These are phyloP conservation scores for Rotaria macrura DNA, from an alignment of 2,888 invertebrate species.

Conservation along the genomic window DNA sequence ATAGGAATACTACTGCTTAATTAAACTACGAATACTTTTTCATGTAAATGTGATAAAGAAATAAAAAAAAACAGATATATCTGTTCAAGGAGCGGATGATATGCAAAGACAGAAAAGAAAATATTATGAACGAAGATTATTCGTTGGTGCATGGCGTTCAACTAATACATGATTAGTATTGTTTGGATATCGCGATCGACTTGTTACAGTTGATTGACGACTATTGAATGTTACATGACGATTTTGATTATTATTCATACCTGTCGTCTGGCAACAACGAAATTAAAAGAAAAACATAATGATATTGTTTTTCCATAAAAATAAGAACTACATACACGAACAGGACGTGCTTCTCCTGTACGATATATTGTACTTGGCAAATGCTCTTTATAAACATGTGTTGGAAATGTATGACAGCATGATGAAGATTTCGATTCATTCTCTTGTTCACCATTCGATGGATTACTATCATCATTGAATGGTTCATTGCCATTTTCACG, in stretches of 20 bases:
- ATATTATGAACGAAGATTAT: not conserved
- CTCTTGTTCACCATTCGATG: not conserved
- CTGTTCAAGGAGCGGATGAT: not conserved
- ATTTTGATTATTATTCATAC: not conserved
- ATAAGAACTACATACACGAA: not conserved
- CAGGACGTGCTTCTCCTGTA: not conserved
- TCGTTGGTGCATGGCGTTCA: not conserved
- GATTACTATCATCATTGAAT: not conserved
- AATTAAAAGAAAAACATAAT: not conserved
- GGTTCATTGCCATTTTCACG: not conserved
- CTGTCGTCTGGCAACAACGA: too few species aligned
- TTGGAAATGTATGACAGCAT: not conserved
- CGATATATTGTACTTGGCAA: constrained; percentile 15
- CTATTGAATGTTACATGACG: not conserved
- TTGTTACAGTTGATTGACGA: not conserved
- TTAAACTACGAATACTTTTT: not conserved
- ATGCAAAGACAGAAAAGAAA: not conserved
- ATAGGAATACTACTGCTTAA: not conserved
- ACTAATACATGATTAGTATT: not conserved
- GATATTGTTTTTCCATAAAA: not conserved
- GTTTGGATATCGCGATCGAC: not conserved
- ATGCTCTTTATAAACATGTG: constrained; percentile 5
- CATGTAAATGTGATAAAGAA: not conserved
- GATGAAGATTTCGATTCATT: not conserved
- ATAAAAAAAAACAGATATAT: not conserved